These are phyloP conservation scores for Scyliorhinus canicula DNA, from an alignment of 2,797 vertebrate species.

Conservation along the genomic window DNA sequence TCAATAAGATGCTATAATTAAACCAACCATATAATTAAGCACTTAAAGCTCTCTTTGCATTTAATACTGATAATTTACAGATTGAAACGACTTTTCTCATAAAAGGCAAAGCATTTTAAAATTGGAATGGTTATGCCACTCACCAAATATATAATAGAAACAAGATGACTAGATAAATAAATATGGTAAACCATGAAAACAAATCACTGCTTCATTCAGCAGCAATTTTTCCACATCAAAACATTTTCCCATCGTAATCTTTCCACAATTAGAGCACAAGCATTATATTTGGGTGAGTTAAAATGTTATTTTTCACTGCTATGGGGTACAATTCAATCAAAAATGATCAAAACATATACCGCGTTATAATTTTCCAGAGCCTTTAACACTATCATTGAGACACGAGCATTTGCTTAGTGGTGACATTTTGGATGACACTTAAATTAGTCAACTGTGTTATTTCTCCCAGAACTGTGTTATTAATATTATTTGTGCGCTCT, in stretches of 20 bases:
- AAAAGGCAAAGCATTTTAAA: not conserved
- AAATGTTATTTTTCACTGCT: not conserved
- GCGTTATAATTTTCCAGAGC: too few relatives aligned
- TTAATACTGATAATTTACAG: slow-evolving; percentile 4
- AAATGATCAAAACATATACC: not conserved
- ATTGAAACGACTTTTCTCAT: not conserved
- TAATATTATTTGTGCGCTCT: not conserved
- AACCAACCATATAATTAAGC: not conserved
- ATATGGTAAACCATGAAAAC: not conserved
- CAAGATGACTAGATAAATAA: not conserved
- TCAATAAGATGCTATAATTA: slow-evolving; percentile 1
- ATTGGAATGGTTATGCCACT: not conserved
- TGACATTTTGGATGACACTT: not conserved
- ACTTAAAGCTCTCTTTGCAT: not conserved
- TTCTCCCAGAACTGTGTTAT: not conserved
- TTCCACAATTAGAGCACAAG: not conserved
- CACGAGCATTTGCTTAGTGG: not conserved
- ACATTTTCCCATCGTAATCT: not conserved
- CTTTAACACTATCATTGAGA: not conserved
- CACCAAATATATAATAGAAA: not conserved
- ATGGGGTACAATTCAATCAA: not conserved
- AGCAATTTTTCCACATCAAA: not conserved
- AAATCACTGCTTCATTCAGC: not conserved
- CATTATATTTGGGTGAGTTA: slow-evolving; percentile 8
- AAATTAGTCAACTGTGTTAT: not conserved